Conservation (phyloP, 2,113 vertebrate genomes). For the Salvelinus sp. region DNA sequence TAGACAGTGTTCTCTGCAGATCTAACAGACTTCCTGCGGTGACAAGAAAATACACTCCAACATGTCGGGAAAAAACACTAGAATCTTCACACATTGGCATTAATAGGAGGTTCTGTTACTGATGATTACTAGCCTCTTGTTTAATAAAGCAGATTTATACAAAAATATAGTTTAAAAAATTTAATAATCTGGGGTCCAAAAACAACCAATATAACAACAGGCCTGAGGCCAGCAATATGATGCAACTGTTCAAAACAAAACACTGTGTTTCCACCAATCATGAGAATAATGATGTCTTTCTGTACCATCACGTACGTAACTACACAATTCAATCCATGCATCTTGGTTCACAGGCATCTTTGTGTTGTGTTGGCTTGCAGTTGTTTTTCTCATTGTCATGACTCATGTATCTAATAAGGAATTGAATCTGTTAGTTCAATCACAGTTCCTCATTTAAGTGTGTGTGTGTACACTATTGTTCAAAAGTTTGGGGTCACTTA, state of each 20-base stretch:
- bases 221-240: too few relatives aligned
- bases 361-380: not conserved
- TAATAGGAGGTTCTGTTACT: not conserved
- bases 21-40: constrained; percentile 56
- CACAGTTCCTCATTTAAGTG: constrained; percentile 61
- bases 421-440: constrained; percentile 66
- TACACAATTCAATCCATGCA: too few relatives aligned
- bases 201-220: too few relatives aligned
- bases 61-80: constrained; percentile 46
- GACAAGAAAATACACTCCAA: constrained; percentile 35
- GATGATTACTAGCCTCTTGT: not conserved
- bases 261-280: too few relatives aligned
- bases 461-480: too few relatives aligned
- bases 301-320: too few relatives aligned
- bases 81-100: not conserved
- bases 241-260: too few relatives aligned
- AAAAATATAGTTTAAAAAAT: not conserved
- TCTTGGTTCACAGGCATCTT: not conserved
- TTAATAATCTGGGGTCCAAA: too few relatives aligned
- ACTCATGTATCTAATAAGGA: constrained; percentile 41
- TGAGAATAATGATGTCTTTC: too few relatives aligned
- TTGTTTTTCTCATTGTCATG: constrained; percentile 13
- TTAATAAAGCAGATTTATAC: not conserved
- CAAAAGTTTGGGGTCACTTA: too few relatives aligned
- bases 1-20: constrained; percentile 31